Conservation (phyloP, 2,113 vertebrate genomes). For the Numida meleagris region DNA sequence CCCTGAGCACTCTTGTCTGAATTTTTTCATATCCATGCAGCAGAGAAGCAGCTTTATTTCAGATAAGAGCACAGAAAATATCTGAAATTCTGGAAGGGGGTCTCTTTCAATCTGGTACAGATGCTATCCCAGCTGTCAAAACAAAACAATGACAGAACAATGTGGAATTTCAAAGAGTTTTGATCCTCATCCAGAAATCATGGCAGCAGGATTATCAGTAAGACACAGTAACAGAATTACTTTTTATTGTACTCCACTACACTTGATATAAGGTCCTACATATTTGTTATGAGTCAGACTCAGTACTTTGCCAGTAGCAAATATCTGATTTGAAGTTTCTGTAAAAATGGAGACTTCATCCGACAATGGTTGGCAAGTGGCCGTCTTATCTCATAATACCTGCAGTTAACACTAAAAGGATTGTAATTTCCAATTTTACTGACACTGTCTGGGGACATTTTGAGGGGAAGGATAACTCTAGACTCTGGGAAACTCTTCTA, state of each 20-base stretch:
- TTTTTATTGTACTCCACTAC: background rate
- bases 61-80: background rate
- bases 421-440: conserved; percentile 4
- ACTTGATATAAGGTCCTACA: background rate
- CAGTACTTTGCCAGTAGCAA: background rate
- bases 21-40: background rate
- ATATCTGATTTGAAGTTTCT: conserved; percentile 44
- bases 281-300: background rate
- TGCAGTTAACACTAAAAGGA: conserved; percentile 43
- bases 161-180: background rate
- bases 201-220: conserved; percentile 47
- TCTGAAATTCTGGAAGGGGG: background rate
- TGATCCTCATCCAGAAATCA: conserved; percentile 45
- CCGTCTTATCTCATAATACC: conserved; percentile 9
- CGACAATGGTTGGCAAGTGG: background rate
- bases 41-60: background rate
- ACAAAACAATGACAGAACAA: background rate
- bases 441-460: background rate
- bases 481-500: background rate
- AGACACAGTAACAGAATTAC: background rate
- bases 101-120: background rate
- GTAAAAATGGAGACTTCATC: conserved; percentile 21
- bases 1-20: background rate
- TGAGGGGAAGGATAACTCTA: background rate
- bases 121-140: background rate